phyloP scores from a whole-genome alignment of 2,113 vertebrate genomes.

The Uria lomvia region DNA sequence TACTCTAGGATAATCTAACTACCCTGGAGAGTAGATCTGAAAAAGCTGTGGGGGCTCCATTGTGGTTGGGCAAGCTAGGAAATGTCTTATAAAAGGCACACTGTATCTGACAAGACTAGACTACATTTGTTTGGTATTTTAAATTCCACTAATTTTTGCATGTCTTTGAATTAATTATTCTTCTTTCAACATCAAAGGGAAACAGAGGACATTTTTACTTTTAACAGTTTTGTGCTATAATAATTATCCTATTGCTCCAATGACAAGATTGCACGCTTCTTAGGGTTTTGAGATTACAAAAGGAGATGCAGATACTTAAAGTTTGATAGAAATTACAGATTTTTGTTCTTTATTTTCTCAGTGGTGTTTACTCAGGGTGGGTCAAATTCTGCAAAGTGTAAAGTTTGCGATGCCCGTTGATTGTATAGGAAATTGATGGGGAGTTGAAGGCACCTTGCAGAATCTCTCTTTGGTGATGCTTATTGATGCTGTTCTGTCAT shows the following conservation, averaged over 20 bases:
- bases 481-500: not conserved
- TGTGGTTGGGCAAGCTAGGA: conserved; percentile 24
- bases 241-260: not conserved
- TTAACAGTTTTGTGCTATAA: not conserved
- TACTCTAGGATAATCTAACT: conserved; percentile 19
- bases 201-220: conserved; percentile 15
- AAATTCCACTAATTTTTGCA: conserved; percentile 62
- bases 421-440: not conserved
- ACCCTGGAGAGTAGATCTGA: conserved; percentile 37
- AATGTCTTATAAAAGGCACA: not conserved
- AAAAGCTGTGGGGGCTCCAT: conserved; percentile 43
- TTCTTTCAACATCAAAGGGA: conserved; percentile 48
- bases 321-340: conserved; percentile 2
- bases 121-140: conserved; percentile 46
- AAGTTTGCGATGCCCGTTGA: not conserved
- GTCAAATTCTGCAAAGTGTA: not conserved
- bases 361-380: not conserved
- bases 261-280: not conserved
- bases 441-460: not conserved
- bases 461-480: not conserved
- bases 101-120: conserved; percentile 30
- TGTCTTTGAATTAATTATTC: conserved; percentile 46
- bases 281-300: not conserved
- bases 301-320: conserved; percentile 29
- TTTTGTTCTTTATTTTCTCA: not conserved